Percentiles rank a stretch among this genome's conserved stretches.
Conservation (phyloP, 2,888 invertebrate species). For the Lathronympha strigana region DNA sequence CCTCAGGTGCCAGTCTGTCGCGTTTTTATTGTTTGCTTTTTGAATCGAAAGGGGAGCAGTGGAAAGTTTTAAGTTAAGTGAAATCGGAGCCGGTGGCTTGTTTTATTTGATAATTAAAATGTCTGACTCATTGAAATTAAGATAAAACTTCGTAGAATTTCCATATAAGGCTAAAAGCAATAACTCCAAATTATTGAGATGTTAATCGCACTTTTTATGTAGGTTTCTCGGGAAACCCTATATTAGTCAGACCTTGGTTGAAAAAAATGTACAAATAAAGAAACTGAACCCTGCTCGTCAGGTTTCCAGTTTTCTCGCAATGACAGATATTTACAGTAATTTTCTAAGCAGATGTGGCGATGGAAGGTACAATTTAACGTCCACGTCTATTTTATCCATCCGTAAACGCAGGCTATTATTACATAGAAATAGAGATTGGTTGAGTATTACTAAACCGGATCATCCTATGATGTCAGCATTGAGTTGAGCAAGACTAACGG, state of each 20-base stretch:
- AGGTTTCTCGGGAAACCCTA: conserved; percentile 20
- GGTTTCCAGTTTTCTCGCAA: conserved; percentile 34
- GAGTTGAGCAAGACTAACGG: conserved; percentile 28
- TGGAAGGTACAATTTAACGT: conserved; percentile 31
- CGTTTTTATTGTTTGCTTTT: conserved; percentile 19
- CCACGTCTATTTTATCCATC: conserved; percentile 9
- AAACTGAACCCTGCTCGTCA: conserved; percentile 27
- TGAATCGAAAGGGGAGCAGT: conserved; percentile 9
- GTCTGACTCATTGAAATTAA: background rate
- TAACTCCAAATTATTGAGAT: conserved; percentile 20
- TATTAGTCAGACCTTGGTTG: conserved; percentile 11
- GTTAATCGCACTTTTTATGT: conserved; percentile 20
- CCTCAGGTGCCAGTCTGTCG: conserved; percentile 21
- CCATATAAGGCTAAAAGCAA: conserved; percentile 9
- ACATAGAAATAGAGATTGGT: conserved; percentile 30
- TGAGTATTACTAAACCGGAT: conserved; percentile 35
- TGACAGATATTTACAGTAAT: conserved; percentile 32
- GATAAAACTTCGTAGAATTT: conserved; percentile 6
- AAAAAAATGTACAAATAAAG: conserved; percentile 30
- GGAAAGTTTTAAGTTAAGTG: conserved; percentile 13
- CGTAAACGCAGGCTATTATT: conserved; percentile 31
- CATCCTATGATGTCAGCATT: conserved; percentile 39
- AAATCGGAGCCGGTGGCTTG: background rate
- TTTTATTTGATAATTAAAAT: conserved; percentile 14
- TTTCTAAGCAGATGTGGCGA: conserved; percentile 29